Base-by-base conservation (phyloP, 2,113 vertebrate species). In the Neolamprologus modestus region DNA sequence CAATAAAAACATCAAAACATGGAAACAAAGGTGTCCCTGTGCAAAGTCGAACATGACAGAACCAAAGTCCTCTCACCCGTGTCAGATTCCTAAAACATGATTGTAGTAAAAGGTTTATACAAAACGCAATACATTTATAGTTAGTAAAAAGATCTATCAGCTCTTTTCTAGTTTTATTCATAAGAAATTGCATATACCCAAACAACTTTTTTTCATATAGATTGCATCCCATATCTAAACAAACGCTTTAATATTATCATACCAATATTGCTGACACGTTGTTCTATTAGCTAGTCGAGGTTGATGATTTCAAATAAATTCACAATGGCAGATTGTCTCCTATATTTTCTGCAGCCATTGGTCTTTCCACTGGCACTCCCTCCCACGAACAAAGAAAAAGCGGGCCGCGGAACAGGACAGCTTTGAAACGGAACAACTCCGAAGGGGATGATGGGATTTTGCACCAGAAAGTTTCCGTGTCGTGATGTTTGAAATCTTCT, bases 1-100 rank as follows among this genome's bases (percentile, higher is more conserved):
- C 96, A 97, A 96, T 96, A 97, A 97, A 97, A 96, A 98, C 98
- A 98, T 98, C 97, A 97, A 97, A 98, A 98, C 97, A 97, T 97
- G 98, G 97, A 98, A 98, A 97, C 97, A 96, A 97, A 97, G 97
- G 94, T 90, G 94, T 94, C 93, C 92, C 93, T 95, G 95, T 96
- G 95, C 94, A 95, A 95, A 95, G 94, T 93, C 90, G 61, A 92
- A 93, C 94, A 94, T 94, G 93, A 95, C 93, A 88, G 92, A 95
- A 95, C 91, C 89, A 90, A 94, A 94, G 93, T 92, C 91, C 91
- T 86, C 92, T 91, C 92, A 88, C 94, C 94, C 91, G 82, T 91
- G 91, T 94, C 94, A 85, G 89, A 94, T 94, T 95, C 92, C 90
- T 88, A 90, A 95, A 92, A 95, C 94, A 93, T 95, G 95, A 96